Conservation (phyloP, 2,888 invertebrate species). For the Muscina levida region DNA sequence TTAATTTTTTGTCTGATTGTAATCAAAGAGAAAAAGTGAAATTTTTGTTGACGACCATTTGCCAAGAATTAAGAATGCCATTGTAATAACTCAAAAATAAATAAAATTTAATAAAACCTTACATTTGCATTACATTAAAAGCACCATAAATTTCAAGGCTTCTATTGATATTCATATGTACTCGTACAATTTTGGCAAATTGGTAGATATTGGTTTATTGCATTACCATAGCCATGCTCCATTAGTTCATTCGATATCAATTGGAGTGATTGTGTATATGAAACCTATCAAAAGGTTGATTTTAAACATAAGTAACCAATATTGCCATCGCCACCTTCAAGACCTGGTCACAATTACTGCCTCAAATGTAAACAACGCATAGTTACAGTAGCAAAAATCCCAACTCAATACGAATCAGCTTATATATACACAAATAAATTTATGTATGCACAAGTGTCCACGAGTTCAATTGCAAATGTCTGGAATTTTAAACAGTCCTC, state of each 20-base stretch:
- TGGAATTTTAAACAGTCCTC: constrained; percentile 36
- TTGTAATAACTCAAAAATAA: constrained; percentile 26
- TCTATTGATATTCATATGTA: constrained; percentile 49
- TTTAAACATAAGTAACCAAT: too few relatives aligned
- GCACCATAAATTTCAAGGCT: constrained; percentile 32
- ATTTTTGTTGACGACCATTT: background rate
- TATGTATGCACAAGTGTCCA: constrained; percentile 34
- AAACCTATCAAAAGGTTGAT: too few relatives aligned
- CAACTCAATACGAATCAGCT: constrained; percentile 32
- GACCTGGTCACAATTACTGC: background rate
- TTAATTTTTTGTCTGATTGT: constrained; percentile 25
- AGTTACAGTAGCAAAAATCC: constrained; percentile 30
- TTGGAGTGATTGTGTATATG: constrained; percentile 20
- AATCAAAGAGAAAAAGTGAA: constrained; percentile 43
- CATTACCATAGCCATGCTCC: constrained; percentile 43
- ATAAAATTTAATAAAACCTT: background rate
- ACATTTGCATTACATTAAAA: background rate
- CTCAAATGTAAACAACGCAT: constrained; percentile 25
- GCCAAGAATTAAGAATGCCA: constrained; percentile 5
- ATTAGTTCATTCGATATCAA: background rate
- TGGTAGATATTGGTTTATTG: constrained; percentile 8
- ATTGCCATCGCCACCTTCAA: background rate
- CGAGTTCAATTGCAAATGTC: constrained; percentile 31
- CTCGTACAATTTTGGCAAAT: constrained; percentile 44
- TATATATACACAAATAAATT: constrained; percentile 22